These are phyloP conservation scores for Sthenelais limicola DNA, from an alignment of 2,888 invertebrate species.

Conservation along the genomic window DNA sequence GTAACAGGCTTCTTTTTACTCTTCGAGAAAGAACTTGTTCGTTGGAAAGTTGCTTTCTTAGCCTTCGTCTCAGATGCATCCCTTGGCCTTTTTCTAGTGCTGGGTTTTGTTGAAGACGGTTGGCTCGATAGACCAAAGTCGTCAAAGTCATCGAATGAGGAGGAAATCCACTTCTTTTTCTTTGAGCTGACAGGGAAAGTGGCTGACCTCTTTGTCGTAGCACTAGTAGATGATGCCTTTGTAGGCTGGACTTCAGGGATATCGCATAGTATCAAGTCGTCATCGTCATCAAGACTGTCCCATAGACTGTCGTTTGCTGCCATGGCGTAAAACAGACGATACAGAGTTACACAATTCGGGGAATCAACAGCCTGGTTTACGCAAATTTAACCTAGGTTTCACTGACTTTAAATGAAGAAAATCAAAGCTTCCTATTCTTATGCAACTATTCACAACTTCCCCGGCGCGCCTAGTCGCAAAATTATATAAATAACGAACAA, in stretches of 20 bases:
- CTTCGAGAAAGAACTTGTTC: not conserved
- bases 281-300: conserved; percentile 8
- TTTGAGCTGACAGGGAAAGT: not conserved
- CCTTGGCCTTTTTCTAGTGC: not conserved
- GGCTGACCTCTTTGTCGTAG: not conserved
- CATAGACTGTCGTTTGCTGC: not conserved
- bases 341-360: no score
- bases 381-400: no score
- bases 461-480: no score
- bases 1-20: not conserved
- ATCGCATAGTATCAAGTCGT: not conserved
- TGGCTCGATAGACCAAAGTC: conserved; percentile 29
- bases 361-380: no score
- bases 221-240: not conserved
- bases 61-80: not conserved
- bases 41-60: not conserved
- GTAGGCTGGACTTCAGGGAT: not conserved
- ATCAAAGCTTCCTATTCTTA: no score
- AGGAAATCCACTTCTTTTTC: conserved; percentile 28
- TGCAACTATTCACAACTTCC: no score
- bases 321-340: no score
- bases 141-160: conserved; percentile 38
- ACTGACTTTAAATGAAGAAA: no score
- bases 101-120: not conserved
- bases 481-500: no score